phyloP scores from a whole-genome alignment of 2,113 vertebrate species.

The human region GRCh38 chr3:174073501-174074000 shows the following conservation, averaged over 20 bases:
- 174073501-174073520: background rate
- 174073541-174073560: conserved; percentile 10
- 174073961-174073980: background rate
- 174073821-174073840: background rate
- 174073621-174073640: background rate
- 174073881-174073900: background rate
- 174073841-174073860: background rate
- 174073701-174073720: background rate
- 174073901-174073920: background rate
- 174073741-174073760: background rate
- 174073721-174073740: background rate
- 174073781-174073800: background rate
- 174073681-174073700: background rate
- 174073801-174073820: background rate
- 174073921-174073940: background rate
- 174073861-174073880: background rate
- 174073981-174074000: background rate
- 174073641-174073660: conserved; percentile 38
- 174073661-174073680: background rate
- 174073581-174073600: conserved; percentile 10
- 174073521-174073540: conserved; percentile 21
- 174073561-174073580: background rate
- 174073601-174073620: conserved; percentile 2
- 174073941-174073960: background rate
- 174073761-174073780: background rate